These are phyloP conservation scores for Pachyrhynchus sulphureomaculatus DNA, from an alignment of 1,140 invertebrate species.

Conservation along the genomic window DNA sequence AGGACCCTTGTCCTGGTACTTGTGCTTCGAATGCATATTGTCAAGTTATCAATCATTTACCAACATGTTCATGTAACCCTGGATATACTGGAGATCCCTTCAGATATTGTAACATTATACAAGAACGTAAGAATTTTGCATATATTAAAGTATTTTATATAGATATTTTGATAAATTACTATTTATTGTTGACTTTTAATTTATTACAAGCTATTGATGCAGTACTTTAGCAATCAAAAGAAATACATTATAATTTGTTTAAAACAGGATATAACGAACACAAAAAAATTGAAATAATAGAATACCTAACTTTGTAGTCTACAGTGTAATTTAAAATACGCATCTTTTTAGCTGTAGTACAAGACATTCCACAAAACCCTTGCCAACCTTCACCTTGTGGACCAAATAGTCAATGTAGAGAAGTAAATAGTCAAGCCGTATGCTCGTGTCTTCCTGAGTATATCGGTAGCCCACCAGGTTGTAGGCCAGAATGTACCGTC, in stretches of 20 bases:
- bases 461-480: slow-evolving; percentile 75
- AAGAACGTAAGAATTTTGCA: slow-evolving; percentile 36
- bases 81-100: slow-evolving; percentile 65
- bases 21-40: slow-evolving; percentile 65
- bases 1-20: slow-evolving; percentile 65
- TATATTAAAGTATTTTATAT: too few relatives aligned
- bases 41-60: slow-evolving; percentile 60
- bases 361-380: slow-evolving; percentile 56
- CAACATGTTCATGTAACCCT: slow-evolving; percentile 57
- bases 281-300: too few relatives aligned
- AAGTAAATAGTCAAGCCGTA: slow-evolving; percentile 69
- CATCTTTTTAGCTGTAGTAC: slow-evolving; percentile 23
- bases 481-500: slow-evolving; percentile 77
- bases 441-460: slow-evolving; percentile 80
- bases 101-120: slow-evolving; percentile 53
- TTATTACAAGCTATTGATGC: too few relatives aligned
- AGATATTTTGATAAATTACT: too few relatives aligned
- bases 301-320: too few relatives aligned
- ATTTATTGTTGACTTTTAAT: too few relatives aligned
- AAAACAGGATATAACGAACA: too few relatives aligned
- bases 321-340: too few relatives aligned
- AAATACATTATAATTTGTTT: too few relatives aligned
- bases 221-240: too few relatives aligned
- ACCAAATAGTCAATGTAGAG: slow-evolving; percentile 75
- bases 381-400: slow-evolving; percentile 81